These are phyloP conservation scores for Yponomeuta sedellus DNA, from an alignment of 2,888 invertebrate species.

Conservation along the genomic window DNA sequence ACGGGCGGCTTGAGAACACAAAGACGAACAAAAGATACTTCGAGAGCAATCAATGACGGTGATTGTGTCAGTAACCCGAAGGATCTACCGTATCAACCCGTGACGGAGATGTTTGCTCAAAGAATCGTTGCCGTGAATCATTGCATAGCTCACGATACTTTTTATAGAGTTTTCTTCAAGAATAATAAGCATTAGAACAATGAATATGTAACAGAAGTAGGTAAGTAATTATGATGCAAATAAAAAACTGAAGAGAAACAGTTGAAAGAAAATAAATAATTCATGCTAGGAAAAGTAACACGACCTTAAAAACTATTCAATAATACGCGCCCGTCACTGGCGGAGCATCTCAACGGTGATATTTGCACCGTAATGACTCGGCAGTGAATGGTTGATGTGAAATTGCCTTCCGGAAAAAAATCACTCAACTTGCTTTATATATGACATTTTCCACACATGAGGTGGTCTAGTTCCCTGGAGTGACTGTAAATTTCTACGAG, in stretches of 20 bases:
- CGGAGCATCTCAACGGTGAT: slow-evolving; percentile 23
- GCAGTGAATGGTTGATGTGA: neutral
- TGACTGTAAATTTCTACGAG: too few relatives aligned
- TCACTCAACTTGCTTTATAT: neutral
- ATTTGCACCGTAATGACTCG: slow-evolving; percentile 24
- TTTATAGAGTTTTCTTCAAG: slow-evolving; percentile 8
- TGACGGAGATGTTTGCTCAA: slow-evolving; percentile 16
- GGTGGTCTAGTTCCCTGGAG: neutral
- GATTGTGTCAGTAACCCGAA: slow-evolving; percentile 38
- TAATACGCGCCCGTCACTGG: slow-evolving; percentile 24
- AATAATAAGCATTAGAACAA: slow-evolving; percentile 1
- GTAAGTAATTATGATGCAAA: slow-evolving; percentile 10
- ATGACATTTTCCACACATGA: slow-evolving; percentile 3
- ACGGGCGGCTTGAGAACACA: slow-evolving; percentile 52
- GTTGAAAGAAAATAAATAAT: slow-evolving; percentile 26
- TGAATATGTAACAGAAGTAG: slow-evolving; percentile 13
- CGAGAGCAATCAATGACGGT: slow-evolving; percentile 52
- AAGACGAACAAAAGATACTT: slow-evolving; percentile 43
- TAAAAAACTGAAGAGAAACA: slow-evolving; percentile 14
- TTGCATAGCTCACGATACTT: slow-evolving; percentile 1
- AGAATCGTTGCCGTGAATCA: slow-evolving; percentile 13
- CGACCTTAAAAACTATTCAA: slow-evolving; percentile 23
- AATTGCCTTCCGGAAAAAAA: neutral
- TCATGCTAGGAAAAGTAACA: slow-evolving; percentile 23
- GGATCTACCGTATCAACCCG: neutral